Percentiles rank a stretch among this genome's conserved stretches.
These are phyloP conservation scores for Hermaeophaga mercurialis DNA, from an alignment of 2,888 invertebrate species.

Conservation along the genomic window DNA sequence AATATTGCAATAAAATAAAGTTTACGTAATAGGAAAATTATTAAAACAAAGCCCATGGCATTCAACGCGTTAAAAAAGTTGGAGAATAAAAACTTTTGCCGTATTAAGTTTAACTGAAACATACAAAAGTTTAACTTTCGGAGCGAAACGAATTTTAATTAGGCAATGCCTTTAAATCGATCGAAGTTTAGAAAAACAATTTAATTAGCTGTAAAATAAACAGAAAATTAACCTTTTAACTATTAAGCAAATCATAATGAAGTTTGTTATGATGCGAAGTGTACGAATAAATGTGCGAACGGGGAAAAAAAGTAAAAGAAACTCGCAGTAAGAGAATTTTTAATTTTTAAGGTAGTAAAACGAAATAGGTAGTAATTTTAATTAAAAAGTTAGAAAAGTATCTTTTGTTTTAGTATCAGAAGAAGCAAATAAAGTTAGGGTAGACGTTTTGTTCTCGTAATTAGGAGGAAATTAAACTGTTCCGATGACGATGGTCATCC, in stretches of 20 bases:
- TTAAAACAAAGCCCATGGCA: no score
- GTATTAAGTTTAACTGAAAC: background rate
- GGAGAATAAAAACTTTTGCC: background rate
- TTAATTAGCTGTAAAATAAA: slow-evolving; percentile 42
- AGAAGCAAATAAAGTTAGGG: slow-evolving; percentile 55
- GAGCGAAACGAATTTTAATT: slow-evolving; percentile 33
- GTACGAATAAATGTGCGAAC: slow-evolving; percentile 32
- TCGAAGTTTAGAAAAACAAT: slow-evolving; percentile 41
- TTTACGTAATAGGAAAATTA: no score
- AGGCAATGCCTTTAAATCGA: slow-evolving; percentile 35
- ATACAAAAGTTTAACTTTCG: slow-evolving; percentile 12
- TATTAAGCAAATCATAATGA: slow-evolving; percentile 48
- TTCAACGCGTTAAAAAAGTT: no score
- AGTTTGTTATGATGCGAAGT: slow-evolving; percentile 49
- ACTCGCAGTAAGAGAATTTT: slow-evolving; percentile 50
- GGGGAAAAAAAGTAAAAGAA: slow-evolving; percentile 24
- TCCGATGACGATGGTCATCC: slow-evolving; percentile 47
- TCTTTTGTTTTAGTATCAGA: slow-evolving; percentile 56
- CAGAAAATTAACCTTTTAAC: slow-evolving; percentile 44
- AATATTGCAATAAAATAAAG: no score
- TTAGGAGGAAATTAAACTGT: slow-evolving; percentile 57
- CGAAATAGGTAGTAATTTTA: slow-evolving; percentile 58
- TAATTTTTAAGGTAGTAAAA: slow-evolving; percentile 56
- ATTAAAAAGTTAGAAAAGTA: slow-evolving; percentile 58
- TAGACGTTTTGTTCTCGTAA: slow-evolving; percentile 55